Percentiles rank a stretch among this genome's conserved stretches.
Conservation (phyloP, 2,113 vertebrate species). For the Cynocephalus volans region DNA sequence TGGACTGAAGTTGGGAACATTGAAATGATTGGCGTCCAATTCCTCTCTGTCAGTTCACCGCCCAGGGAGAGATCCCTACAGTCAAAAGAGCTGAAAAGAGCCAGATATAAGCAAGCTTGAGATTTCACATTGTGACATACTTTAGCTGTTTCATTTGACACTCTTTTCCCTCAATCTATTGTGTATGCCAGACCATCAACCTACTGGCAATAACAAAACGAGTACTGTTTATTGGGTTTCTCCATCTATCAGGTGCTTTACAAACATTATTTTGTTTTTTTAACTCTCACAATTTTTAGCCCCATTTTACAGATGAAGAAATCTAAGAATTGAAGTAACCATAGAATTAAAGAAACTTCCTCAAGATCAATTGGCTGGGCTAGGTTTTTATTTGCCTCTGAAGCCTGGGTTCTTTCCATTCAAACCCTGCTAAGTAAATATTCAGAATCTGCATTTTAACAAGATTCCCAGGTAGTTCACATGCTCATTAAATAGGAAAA, state of each 20-base stretch:
- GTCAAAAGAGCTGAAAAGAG: not conserved
- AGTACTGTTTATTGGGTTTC: conserved; percentile 20
- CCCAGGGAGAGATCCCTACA: not conserved
- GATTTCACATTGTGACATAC: not conserved
- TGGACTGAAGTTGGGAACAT: not conserved
- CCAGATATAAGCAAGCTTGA: conserved; percentile 25
- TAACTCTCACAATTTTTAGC: not conserved
- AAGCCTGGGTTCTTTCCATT: not conserved
- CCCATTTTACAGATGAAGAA: not conserved
- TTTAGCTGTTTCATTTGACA: not conserved
- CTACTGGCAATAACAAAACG: not conserved
- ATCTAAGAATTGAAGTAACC: conserved; percentile 48
- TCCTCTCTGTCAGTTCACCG: conserved; percentile 11
- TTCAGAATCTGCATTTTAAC: conserved; percentile 44
- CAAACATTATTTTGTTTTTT: not conserved
- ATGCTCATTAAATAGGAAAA: conserved; percentile 40
- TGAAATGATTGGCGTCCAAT: not conserved
- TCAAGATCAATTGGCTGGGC: not conserved
- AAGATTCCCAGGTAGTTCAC: conserved; percentile 25
- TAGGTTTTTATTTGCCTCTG: not conserved
- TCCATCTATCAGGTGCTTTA: not conserved
- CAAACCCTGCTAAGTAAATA: not conserved
- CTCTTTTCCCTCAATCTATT: not conserved
- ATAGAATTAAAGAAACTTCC: not conserved
- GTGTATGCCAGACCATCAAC: not conserved